Base-by-base conservation (phyloP, 2,888 invertebrate species). In the Oxyteleia sp. region DNA sequence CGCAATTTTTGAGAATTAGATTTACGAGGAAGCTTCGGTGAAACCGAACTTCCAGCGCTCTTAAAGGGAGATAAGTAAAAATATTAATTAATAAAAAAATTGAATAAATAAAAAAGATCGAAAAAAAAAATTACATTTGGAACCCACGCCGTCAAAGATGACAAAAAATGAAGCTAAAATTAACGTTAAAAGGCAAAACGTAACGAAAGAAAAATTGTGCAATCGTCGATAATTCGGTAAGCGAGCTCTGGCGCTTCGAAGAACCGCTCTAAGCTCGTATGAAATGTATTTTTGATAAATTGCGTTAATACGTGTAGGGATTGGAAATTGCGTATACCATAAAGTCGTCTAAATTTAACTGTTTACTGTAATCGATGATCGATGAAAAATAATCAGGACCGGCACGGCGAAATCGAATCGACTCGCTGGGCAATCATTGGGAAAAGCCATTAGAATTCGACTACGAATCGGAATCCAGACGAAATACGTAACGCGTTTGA, bases 271-370 rank as follows among this genome's bases (percentile, higher is more conserved):
- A 43, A 72, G 23, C 64, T 69, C 74, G 43, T 68, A 26, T 26
- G 59, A 84, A 87, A 89, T 89, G 85, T 90, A 90, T 90, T 90
- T 90, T 90, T 90, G 90, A 90, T 90, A 89, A 89, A 87, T 87
- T 88, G 83, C 85, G 78, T 84, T 78, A 68, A 76, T 82, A 78
- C 53, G 59, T 59, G 51, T 76, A 71, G 84, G 82, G 51, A 85
- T 85, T 84, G 82, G 82, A 82, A 72, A 64, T 66, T 68, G 53
- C 74, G 74, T 84, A 84, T 66, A 84, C 76, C 61, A 64, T 45
- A 47, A 71, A 71, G 35, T 53, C 45, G 55, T 66, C 64, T 64
- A 81, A 76, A 82, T 82, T 74, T 20, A 66, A 63, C 20, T 41
- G 16, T 69, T 55, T 61, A 78, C 49, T 68, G 16, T 55, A 45